Conservation (phyloP, 1,140 invertebrate species). For the Myzus persicae region DNA sequence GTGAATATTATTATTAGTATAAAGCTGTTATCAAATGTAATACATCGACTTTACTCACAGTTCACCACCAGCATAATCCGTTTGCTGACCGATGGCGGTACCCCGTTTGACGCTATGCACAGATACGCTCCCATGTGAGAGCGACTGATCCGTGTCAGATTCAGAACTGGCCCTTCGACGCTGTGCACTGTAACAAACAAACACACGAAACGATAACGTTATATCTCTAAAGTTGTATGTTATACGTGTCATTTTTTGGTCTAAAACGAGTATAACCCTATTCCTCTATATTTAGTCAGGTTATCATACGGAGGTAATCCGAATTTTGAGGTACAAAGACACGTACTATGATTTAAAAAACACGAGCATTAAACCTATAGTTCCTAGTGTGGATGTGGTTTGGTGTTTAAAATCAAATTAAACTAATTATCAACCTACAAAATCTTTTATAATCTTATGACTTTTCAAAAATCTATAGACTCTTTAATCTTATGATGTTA, state of each 20-base stretch:
- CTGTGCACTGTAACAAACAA: constrained; percentile 68
- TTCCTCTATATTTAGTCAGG: background rate
- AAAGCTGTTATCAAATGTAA: background rate
- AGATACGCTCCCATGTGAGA: constrained; percentile 88
- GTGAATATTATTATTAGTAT: background rate
- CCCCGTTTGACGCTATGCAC: constrained; percentile 85
- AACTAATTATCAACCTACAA: background rate
- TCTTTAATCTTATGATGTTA: background rate
- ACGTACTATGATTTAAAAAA: background rate
- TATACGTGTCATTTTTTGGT: background rate
- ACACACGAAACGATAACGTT: constrained; percentile 37
- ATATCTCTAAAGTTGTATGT: background rate
- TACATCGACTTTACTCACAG: constrained; percentile 61
- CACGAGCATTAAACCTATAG: background rate
- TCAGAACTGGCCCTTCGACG: constrained; percentile 75
- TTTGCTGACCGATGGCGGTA: constrained; percentile 88
- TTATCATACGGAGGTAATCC: background rate
- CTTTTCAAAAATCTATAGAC: background rate
- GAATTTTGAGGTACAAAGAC: background rate
- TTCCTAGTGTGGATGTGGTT: background rate
- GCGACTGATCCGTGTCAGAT: constrained; percentile 80
- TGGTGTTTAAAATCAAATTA: background rate
- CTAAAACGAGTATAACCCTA: background rate
- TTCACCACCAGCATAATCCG: constrained; percentile 64
- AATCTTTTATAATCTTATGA: background rate